Evolutionary conservation across 2,113 vertebrate genomes (phyloP).

Genomic region (Progne subis): DNA sequence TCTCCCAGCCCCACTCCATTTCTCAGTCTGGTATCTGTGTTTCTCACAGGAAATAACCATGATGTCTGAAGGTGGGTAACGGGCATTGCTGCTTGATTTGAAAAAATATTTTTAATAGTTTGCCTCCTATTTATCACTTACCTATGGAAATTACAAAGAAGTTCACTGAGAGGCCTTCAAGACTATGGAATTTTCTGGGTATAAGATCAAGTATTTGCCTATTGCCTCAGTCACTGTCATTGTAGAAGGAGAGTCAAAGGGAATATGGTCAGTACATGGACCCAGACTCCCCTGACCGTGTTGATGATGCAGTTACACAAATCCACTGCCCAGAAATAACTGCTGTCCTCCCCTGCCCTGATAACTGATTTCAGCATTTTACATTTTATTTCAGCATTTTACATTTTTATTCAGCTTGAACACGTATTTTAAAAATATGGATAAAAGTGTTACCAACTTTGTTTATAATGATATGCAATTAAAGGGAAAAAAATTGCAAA

Average conservation of each 20-base stretch:
- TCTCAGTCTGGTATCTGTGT: not conserved
- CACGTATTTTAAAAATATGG: not conserved
- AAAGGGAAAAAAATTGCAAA: not conserved
- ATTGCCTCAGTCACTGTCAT: not conserved
- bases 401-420: not conserved
- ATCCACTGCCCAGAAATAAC: not conserved
- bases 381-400: not conserved
- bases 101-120: not conserved
- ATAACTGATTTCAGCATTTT: not conserved
- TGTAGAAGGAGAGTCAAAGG: not conserved
- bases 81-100: not conserved
- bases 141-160: not conserved
- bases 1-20: not conserved
- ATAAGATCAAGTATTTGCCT: not conserved
- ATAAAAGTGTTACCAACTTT: not conserved
- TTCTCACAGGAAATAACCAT: not conserved
- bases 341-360: not conserved
- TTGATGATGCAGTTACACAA: not conserved
- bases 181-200: not conserved
- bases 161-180: not conserved
- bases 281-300: rapidly evolving
- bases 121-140: not conserved
- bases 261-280: not conserved
- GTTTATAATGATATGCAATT: not conserved
- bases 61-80: not conserved